Evolutionary conservation across 2,888 invertebrate species (phyloP), one percentile per base, ranked within the genome.

Genomic region (Heliconius aoede): DNA sequence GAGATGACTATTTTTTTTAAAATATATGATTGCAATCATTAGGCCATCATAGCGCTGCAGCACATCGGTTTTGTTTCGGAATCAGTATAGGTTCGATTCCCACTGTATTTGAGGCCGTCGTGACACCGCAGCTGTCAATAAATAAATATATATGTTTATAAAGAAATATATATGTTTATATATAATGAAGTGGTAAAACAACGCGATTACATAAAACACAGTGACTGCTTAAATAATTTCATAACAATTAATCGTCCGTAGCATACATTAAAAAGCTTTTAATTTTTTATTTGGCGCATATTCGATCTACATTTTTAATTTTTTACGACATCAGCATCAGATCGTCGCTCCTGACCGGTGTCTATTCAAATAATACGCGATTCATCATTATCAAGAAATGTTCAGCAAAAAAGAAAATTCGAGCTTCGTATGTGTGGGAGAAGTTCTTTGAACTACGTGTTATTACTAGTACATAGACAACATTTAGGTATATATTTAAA

Each of bases 311-410:
- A 73, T 68, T 75, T 77, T 72, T 61, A 68, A 40, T 74, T 79
- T 78, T 78, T 78, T 76, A 74, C 65, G 68, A 71, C 60, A 36
- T 11, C 36, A 36, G 60, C 72, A 78, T 61, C 75, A 79, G 78
- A 80, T 79, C 78, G 82, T 81, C 78, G 79, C 80, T 81, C 79
- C 81, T 82, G 84, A 81, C 80, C 84, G 81, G 77, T 76, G 80
- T 81, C 83, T 87, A 88, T 88, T 88, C 86, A 87, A 86, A 89
- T 87, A 88, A 85, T 85, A 83, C 85, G 83, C 90, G 85, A 90
- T 90, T 88, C 87, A 91, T 90, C 89, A 89, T 87, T 86, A 86
- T 84, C 87, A 87, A 88, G 88, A 90, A 90, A 87, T 88, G 85
- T 81, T 82, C 80, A 77, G 84, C 86, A 90, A 91, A 91, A 91